Evolutionary conservation across 2,797 vertebrate species (phyloP).

Genomic region (Hydrocynus forskahlii): DNA sequence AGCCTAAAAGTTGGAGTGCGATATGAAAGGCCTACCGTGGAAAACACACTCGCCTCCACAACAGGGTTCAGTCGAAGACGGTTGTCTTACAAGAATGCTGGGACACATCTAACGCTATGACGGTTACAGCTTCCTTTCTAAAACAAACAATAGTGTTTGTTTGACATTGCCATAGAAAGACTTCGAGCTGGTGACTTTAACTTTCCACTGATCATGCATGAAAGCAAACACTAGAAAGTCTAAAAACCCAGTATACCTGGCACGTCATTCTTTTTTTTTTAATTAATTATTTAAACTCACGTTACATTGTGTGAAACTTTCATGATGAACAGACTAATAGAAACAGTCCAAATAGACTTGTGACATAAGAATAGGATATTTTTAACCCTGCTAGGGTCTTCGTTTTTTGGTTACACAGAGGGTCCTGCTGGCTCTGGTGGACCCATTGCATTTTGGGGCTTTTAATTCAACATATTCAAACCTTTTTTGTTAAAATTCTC

Average conservation of each 20-base stretch:
- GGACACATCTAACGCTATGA: conserved; percentile 2
- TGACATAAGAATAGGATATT: too few relatives aligned
- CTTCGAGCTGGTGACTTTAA: not conserved
- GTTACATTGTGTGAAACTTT: too few relatives aligned
- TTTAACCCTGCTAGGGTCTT: too few relatives aligned
- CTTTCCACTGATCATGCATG: not conserved
- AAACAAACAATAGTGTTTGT: not conserved
- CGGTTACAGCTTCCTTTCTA: conserved; percentile 1
- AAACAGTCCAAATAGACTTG: too few relatives aligned
- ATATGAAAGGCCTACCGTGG: conserved; percentile 7
- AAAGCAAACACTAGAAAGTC: not conserved
- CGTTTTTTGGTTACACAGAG: too few relatives aligned
- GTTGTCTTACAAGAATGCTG: not conserved
- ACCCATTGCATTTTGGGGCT: too few relatives aligned
- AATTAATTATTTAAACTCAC: too few relatives aligned
- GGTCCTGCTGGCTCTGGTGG: too few relatives aligned
- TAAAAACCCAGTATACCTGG: not conserved
- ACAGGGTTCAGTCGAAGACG: conserved; percentile 11
- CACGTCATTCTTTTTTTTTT: not conserved
- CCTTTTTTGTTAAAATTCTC: too few relatives aligned
- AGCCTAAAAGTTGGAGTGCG: not conserved
- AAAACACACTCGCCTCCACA: conserved; percentile 18
- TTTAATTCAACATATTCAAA: too few relatives aligned
- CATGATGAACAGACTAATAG: too few relatives aligned
- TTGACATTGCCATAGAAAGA: not conserved